Conservation (phyloP, 2,888 invertebrate species). For the Melangyna quadrimaculata region DNA sequence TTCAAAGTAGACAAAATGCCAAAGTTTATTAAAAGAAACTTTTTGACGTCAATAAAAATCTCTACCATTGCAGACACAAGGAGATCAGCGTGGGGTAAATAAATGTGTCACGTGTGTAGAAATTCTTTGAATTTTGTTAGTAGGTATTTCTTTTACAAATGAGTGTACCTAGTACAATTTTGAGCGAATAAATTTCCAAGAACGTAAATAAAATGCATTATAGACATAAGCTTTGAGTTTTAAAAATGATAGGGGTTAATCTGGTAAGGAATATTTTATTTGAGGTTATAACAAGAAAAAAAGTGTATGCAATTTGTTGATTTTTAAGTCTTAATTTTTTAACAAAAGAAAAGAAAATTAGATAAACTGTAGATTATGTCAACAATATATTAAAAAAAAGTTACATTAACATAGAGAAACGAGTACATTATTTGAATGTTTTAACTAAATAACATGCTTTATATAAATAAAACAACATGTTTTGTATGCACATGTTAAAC, state of each 20-base stretch:
- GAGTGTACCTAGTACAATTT: not conserved
- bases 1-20: conserved; percentile 16
- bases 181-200: not conserved
- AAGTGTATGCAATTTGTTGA: not conserved
- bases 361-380: no score
- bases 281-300: not conserved
- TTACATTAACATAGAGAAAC: no score
- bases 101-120: conserved; percentile 7
- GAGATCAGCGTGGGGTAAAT: not conserved
- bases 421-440: no score
- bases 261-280: not conserved
- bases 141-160: not conserved
- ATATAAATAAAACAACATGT: no score
- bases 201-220: not conserved
- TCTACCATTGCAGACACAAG: not conserved
- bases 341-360: no score
- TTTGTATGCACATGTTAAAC: no score
- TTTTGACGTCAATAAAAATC: conserved; percentile 14
- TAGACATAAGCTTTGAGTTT: not conserved
- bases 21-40: conserved; percentile 9
- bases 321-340: not conserved
- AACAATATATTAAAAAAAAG: no score
- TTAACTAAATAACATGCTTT: no score
- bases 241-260: not conserved
- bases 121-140: not conserved